A percentile compares a stretch with the other conserved stretches of the same genome.
Evolutionary conservation across 2,888 invertebrate genomes (phyloP).

Genomic region (Morpho deidamia): DNA sequence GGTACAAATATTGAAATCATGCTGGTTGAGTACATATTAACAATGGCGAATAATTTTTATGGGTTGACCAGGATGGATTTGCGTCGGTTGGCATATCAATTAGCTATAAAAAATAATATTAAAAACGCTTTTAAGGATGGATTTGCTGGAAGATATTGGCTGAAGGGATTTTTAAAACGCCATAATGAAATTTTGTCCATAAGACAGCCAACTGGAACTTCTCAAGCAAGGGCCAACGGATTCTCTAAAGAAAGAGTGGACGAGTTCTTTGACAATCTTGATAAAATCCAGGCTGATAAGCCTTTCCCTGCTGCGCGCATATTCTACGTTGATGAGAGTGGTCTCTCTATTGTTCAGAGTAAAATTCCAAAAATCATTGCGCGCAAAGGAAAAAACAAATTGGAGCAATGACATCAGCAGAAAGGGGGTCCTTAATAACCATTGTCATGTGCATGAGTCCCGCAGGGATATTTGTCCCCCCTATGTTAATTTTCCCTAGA

Average conservation of each 20-base stretch:
- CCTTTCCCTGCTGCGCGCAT: background rate
- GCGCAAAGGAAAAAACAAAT: slow-evolving; percentile 19
- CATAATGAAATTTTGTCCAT: slow-evolving; percentile 12
- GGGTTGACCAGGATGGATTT: slow-evolving; percentile 3
- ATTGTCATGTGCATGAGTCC: slow-evolving; percentile 14
- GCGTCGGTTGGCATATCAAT: slow-evolving; percentile 15
- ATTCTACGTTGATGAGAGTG: background rate
- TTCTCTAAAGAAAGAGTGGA: slow-evolving; percentile 24
- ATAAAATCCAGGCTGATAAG: slow-evolving; percentile 3
- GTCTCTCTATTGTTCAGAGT: background rate
- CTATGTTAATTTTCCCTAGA: slow-evolving; percentile 15
- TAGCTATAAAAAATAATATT: slow-evolving; percentile 17
- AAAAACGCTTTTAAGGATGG: slow-evolving; percentile 11
- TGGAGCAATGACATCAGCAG: slow-evolving; percentile 16
- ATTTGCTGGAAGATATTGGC: slow-evolving; percentile 20
- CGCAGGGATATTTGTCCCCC: slow-evolving; percentile 8
- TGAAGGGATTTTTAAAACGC: slow-evolving; percentile 20
- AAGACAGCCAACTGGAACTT: slow-evolving; percentile 21
- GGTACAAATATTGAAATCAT: background rate
- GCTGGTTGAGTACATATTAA: background rate
- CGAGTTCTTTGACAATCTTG: slow-evolving; percentile 17
- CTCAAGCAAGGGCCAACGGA: slow-evolving; percentile 19
- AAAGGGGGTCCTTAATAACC: slow-evolving; percentile 15
- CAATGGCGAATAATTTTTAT: background rate
- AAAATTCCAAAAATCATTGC: slow-evolving; percentile 14